Evolutionary conservation across 2,797 vertebrate genomes (phyloP).

Genomic region (Pygocentrus nattereri): DNA sequence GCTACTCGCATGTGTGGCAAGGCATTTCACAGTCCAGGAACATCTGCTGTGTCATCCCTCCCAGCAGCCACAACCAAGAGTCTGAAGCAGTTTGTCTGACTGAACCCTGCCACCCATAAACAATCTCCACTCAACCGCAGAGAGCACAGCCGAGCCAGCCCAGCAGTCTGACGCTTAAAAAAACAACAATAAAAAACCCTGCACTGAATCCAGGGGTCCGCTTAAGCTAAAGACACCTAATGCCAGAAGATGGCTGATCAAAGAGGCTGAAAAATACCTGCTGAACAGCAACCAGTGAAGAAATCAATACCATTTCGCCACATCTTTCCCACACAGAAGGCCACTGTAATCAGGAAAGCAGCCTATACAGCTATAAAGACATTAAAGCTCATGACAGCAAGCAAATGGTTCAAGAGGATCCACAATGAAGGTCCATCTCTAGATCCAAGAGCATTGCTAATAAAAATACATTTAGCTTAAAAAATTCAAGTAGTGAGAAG

Average conservation of each 20-base stretch:
- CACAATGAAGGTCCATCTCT: background rate
- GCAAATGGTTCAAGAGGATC: slow-evolving; percentile 21
- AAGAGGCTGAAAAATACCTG: slow-evolving; percentile 39
- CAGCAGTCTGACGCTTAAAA: slow-evolving; percentile 16
- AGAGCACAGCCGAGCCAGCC: slow-evolving; percentile 27
- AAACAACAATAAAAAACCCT: slow-evolving; percentile 20
- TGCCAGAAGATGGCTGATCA: slow-evolving; percentile 31
- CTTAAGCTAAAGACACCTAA: slow-evolving; percentile 40
- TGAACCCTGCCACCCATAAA: slow-evolving; percentile 46
- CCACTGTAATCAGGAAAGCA: slow-evolving; percentile 22
- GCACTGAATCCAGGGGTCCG: slow-evolving; percentile 31
- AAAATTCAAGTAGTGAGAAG: slow-evolving; percentile 20
- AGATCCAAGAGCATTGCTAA: background rate
- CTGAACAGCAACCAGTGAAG: slow-evolving; percentile 37
- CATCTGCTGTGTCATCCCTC: slow-evolving; percentile 48
- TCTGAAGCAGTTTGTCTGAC: slow-evolving; percentile 47
- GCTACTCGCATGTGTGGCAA: slow-evolving; percentile 2
- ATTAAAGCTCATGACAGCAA: slow-evolving; percentile 15
- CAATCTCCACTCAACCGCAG: slow-evolving; percentile 43
- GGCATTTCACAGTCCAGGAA: slow-evolving; percentile 41
- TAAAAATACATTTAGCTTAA: slow-evolving; percentile 3
- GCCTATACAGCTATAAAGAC: slow-evolving; percentile 11
- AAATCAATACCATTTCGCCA: slow-evolving; percentile 34
- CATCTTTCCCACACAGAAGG: slow-evolving; percentile 23
- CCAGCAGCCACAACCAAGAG: slow-evolving; percentile 34